phyloP scores from a whole-genome alignment of 2,888 invertebrate genomes.

The Candidula unifasciata region DNA sequence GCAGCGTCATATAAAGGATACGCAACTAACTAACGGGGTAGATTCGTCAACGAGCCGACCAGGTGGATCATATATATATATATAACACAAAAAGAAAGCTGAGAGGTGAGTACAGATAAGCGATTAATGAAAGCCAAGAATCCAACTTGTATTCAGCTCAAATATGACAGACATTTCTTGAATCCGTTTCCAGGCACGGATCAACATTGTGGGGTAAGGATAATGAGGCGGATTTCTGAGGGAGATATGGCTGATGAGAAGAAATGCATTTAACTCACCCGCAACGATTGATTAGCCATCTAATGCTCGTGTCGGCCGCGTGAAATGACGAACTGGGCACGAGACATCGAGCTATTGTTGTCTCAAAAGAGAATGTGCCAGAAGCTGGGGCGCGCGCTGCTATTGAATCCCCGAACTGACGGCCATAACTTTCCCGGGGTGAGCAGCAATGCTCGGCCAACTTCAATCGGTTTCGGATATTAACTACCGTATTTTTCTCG shows the following conservation, averaged over 20 bases:
- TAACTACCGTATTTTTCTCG: conserved; percentile 26
- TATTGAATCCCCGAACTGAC: background rate
- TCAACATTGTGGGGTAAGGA: no score
- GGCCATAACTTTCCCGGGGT: conserved; percentile 25
- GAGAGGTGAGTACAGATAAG: no score
- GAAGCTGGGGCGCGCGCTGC: background rate
- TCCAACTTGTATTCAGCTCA: no score
- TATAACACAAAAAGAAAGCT: no score
- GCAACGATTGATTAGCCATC: conserved; percentile 44
- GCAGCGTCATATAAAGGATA: no score
- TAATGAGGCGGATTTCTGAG: conserved; percentile 35
- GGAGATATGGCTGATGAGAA: conserved; percentile 31
- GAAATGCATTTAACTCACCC: conserved; percentile 26
- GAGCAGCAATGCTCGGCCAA: conserved; percentile 21
- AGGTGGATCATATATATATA: no score
- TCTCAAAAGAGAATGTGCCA: conserved; percentile 31
- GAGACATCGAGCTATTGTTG: conserved; percentile 32
- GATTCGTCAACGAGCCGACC: no score
- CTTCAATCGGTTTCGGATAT: conserved; percentile 36
- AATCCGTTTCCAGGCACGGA: no score
- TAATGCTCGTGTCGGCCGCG: conserved; percentile 31
- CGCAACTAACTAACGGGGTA: no score
- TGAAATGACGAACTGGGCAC: conserved; percentile 33
- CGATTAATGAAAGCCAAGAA: no score
- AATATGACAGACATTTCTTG: no score